Evolutionary conservation across 2,797 vertebrate species (phyloP), one percentile per base, ranked within the genome.

Genomic region (Platalea minor): DNA sequence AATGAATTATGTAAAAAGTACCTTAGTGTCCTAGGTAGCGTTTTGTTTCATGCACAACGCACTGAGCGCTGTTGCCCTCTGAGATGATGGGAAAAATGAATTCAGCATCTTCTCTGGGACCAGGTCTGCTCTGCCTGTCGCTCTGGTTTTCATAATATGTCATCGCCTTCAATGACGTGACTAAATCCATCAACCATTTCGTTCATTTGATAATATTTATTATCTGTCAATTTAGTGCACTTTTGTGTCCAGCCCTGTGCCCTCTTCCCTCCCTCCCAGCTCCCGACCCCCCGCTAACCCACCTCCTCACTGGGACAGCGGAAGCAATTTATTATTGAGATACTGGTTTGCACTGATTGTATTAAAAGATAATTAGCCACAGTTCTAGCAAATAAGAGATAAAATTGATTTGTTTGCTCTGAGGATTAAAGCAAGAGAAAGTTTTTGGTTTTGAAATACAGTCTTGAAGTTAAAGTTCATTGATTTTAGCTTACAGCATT

Each of bases 41-140:
- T 54, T 70, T 70, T 21, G 15, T 59, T 57, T 31, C 31, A 1
- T 1, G 9, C 7, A 5, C 0, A 3, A 59, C 0, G 13, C 35
- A 5, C 48, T 2, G 25, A 65, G 53, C 1, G 2, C 51, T 11
- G 13, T 9, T 82, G 14, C 29, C 56, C 33, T 31, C 37, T 19
- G 31, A 39, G 35, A 7, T 2, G 48, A 19, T 17, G 53, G 45
- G 5, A 51, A 31, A 79, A 35, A 41, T 3, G 1, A 7, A 24
- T 18, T 13, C 13, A 17, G 5, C 37, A 8, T 15, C 69, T 64
- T 35, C 56, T 15, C 26, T 7, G 11, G 68, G 45, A 53, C 15
- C 33, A 5, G 64, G 13, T 31, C 56, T 13, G 73, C 46, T 43
- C 72, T 33, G 11, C 35, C 59, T 3, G 8, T 10, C 26, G 1